phyloP scores from a whole-genome alignment of 2,113 vertebrate genomes.

The Nestor notabilis region DNA sequence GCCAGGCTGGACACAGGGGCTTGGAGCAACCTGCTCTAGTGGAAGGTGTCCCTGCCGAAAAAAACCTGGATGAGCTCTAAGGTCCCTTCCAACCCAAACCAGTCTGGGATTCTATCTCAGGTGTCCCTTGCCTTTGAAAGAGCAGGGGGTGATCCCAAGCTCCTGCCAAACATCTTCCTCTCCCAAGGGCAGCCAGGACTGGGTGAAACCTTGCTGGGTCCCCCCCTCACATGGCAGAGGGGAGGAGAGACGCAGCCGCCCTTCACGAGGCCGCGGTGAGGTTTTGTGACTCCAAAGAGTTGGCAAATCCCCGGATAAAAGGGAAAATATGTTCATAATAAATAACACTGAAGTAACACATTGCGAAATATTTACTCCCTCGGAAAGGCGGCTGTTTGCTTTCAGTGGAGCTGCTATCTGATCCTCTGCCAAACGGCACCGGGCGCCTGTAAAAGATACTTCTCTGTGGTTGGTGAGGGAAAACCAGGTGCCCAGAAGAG shows the following conservation, averaged over 20 bases:
- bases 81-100: not conserved
- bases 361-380: conserved; percentile 40
- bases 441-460: not conserved
- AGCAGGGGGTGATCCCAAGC: not conserved
- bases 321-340: conserved; percentile 36
- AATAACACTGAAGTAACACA: conserved; percentile 26
- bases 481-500: conserved; percentile 1
- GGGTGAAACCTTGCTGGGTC: not conserved
- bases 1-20: no score
- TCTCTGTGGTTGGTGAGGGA: not conserved
- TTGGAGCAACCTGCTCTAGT: not conserved
- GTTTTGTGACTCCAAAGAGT: not conserved
- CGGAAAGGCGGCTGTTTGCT: conserved; percentile 49
- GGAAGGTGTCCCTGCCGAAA: not conserved
- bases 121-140: not conserved
- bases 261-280: rapidly evolving
- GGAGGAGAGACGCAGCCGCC: not conserved
- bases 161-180: not conserved
- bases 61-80: not conserved
- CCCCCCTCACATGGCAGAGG: rapidly evolving
- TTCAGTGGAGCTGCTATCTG: conserved; percentile 31
- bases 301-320: conserved; percentile 19
- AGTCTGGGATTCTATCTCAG: not conserved
- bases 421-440: conserved; percentile 17
- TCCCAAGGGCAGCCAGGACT: not conserved